Evolutionary conservation across 2,113 vertebrate species (phyloP).

Genomic region (Phyllostomus hastatus): DNA sequence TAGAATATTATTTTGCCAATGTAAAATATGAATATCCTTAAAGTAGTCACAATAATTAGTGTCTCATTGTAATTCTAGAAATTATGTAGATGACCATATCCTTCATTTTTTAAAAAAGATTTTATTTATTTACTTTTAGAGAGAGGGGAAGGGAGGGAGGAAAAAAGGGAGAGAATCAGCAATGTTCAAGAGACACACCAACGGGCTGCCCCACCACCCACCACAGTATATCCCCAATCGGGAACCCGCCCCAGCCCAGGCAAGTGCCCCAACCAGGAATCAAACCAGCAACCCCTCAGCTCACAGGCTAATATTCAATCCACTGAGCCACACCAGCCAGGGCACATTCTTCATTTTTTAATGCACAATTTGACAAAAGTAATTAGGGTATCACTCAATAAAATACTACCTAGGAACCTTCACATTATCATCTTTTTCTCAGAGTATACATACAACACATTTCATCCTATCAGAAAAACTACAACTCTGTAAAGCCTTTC

Average conservation of each 20-base stretch:
- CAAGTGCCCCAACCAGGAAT: no score
- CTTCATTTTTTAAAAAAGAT: neutral
- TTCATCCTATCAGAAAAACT: conserved; percentile 20
- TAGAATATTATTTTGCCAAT: neutral
- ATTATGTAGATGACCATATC: neutral
- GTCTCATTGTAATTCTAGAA: neutral
- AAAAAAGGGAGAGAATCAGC: no score
- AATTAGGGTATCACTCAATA: conserved; percentile 5
- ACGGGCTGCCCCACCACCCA: no score
- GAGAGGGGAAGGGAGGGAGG: no score
- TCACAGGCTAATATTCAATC: no score
- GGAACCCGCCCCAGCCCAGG: no score
- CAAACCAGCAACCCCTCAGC: no score
- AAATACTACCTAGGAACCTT: neutral
- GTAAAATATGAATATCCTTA: neutral
- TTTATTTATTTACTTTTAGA: no score
- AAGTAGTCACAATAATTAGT: neutral
- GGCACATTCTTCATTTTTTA: conserved; percentile 31
- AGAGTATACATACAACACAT: neutral
- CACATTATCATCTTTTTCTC: neutral
- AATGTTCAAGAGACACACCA: no score
- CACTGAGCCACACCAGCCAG: no score
- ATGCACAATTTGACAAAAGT: neutral
- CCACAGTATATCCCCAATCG: no score
- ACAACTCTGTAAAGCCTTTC: neutral